A percentile compares a stretch with the other conserved stretches of the same genome.
Evolutionary conservation across 2,113 vertebrate genomes (phyloP).

Genomic region (Muntiacus reevesi): DNA sequence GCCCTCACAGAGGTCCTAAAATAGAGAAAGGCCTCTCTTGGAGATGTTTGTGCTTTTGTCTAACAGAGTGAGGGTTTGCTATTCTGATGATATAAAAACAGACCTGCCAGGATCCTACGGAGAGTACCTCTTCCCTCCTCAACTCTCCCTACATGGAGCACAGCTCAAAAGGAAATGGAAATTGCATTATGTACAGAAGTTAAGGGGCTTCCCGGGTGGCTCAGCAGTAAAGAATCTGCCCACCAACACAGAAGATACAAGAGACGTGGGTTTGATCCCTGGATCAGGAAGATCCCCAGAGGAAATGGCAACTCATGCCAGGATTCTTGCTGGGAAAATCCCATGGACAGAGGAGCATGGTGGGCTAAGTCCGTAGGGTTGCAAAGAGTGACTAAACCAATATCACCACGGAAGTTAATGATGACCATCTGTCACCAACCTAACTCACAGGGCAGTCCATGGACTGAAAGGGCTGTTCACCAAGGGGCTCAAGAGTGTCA

Average conservation of each 20-base stretch:
- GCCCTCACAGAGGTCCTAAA: not conserved
- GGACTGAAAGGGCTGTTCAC: not conserved
- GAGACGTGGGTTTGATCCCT: not conserved
- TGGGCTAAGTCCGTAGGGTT: not conserved
- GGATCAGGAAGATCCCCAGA: not conserved
- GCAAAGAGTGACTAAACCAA: not conserved
- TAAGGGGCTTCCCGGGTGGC: not conserved
- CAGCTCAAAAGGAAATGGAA: not conserved
- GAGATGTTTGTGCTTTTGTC: not conserved
- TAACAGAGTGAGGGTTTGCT: not conserved
- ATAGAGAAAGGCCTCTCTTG: not conserved
- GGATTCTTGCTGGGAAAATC: not conserved
- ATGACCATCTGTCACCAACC: not conserved
- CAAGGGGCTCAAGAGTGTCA: not conserved
- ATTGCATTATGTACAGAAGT: not conserved
- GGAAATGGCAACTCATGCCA: not conserved
- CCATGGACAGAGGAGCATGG: not conserved
- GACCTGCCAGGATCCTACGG: not conserved
- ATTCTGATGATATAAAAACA: not conserved
- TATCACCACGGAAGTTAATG: not conserved
- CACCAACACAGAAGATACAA: not conserved
- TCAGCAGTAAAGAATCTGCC: not conserved
- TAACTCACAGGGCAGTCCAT: not conserved
- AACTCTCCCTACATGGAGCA: no score
- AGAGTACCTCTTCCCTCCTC: not conserved